Percentiles rank a stretch among this genome's conserved stretches.
Conservation (phyloP, 2,888 invertebrate genomes). For the Cantharis rufa region DNA sequence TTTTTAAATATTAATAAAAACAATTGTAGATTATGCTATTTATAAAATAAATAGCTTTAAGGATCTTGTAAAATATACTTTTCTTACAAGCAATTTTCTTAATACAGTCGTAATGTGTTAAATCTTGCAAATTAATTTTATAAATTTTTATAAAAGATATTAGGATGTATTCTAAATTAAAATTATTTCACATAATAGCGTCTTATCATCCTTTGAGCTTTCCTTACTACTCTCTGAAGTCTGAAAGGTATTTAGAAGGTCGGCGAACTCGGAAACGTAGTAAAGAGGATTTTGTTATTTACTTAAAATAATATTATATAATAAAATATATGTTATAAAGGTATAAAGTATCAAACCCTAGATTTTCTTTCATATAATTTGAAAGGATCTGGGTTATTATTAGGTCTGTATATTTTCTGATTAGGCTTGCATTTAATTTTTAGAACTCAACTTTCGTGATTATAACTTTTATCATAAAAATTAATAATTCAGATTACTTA, state of each 20-base stretch:
- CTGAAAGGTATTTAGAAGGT: neutral
- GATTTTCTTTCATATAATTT: neutral
- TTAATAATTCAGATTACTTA: neutral
- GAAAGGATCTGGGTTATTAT: neutral
- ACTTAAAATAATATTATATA: neutral
- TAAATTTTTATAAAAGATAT: neutral
- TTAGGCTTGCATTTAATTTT: neutral
- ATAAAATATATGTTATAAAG: neutral
- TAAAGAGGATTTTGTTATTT: neutral
- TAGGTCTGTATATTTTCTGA: neutral
- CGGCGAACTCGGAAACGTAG: neutral
- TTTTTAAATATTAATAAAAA: too few relatives aligned
- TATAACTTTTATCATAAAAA: neutral
- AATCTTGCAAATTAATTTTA: neutral
- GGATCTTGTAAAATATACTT: too few relatives aligned
- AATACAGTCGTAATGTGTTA: neutral
- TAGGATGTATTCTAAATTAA: neutral
- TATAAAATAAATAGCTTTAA: too few relatives aligned
- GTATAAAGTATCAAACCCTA: neutral
- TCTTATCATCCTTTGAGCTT: neutral
- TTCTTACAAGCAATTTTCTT: neutral
- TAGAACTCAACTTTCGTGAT: neutral
- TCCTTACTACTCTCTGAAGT: neutral
- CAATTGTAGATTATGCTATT: too few relatives aligned
- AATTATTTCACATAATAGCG: neutral